A percentile compares a stretch with the other conserved stretches of the same genome.
phyloP scores from a whole-genome alignment of 2,888 invertebrate genomes.

The Callyntrura sp. region DNA sequence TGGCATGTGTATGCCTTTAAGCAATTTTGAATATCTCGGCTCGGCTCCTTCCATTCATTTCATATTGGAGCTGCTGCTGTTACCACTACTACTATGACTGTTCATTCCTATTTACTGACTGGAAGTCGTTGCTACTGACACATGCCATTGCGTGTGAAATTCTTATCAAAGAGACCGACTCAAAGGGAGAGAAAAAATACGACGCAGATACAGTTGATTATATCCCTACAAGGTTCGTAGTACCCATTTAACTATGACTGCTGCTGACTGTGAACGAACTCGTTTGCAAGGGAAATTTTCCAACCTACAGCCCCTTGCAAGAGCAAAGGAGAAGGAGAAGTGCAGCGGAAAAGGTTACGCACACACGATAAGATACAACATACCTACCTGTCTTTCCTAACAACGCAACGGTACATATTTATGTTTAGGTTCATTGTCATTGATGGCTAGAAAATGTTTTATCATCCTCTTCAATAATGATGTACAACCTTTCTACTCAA shows the following conservation, averaged over 20 bases:
- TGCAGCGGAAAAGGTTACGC: slow-evolving; percentile 64
- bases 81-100: not conserved
- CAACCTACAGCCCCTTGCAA: not conserved
- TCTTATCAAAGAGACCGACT: slow-evolving; percentile 80
- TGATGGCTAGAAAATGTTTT: not conserved
- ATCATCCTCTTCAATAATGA: no score
- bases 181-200: slow-evolving; percentile 65
- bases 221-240: not conserved
- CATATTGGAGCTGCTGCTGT: not conserved
- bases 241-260: slow-evolving; percentile 3
- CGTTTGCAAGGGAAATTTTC: slow-evolving; percentile 25
- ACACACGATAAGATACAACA: not conserved
- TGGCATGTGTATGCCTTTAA: slow-evolving; percentile 42
- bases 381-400: not conserved
- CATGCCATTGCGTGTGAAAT: slow-evolving; percentile 80
- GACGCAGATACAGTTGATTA: not conserved
- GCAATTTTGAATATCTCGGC: slow-evolving; percentile 45
- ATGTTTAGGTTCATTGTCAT: not conserved
- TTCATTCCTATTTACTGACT: no score
- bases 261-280: slow-evolving; percentile 26
- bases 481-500: not conserved
- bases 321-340: slow-evolving; percentile 12
- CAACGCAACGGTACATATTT: not conserved
- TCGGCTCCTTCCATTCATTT: slow-evolving; percentile 10
- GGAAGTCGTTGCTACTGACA: slow-evolving; percentile 31